A percentile compares a stretch with the other conserved stretches of the same genome.
phyloP scores from a whole-genome alignment of 2,113 vertebrate species.

The Trogon melanurus region DNA sequence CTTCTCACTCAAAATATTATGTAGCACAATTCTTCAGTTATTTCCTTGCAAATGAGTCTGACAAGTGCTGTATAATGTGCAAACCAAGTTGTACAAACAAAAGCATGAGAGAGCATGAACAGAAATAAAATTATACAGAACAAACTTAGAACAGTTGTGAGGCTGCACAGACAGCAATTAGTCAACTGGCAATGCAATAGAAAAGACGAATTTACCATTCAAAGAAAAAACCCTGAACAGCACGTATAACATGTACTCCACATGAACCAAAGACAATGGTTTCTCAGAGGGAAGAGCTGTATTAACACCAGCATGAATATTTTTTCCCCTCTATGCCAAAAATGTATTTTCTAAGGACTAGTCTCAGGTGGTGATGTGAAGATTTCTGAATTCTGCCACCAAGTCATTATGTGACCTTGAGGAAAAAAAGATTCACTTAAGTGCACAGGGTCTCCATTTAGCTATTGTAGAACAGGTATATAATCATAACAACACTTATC shows the following conservation, averaged over 20 bases:
- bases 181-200: background rate
- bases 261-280: background rate
- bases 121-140: background rate
- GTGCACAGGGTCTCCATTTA: slow-evolving; percentile 17
- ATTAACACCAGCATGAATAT: slow-evolving; percentile 19
- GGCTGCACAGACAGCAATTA: background rate
- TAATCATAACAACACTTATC: slow-evolving; percentile 6
- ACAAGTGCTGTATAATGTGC: background rate
- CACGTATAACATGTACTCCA: background rate
- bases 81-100: slow-evolving; percentile 11
- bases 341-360: background rate
- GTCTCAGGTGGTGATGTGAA: slow-evolving; percentile 43
- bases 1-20: slow-evolving; percentile 18
- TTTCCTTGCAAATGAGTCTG: background rate
- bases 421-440: slow-evolving; percentile 12
- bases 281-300: background rate
- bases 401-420: slow-evolving; percentile 20
- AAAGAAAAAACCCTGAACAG: background rate
- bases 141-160: background rate
- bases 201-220: background rate
- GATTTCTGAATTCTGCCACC: background rate
- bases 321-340: background rate
- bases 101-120: background rate
- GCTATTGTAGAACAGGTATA: background rate
- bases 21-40: background rate